Evolutionary conservation across 2,797 vertebrate genomes (phyloP).

Genomic region (Selene dorsalis): DNA sequence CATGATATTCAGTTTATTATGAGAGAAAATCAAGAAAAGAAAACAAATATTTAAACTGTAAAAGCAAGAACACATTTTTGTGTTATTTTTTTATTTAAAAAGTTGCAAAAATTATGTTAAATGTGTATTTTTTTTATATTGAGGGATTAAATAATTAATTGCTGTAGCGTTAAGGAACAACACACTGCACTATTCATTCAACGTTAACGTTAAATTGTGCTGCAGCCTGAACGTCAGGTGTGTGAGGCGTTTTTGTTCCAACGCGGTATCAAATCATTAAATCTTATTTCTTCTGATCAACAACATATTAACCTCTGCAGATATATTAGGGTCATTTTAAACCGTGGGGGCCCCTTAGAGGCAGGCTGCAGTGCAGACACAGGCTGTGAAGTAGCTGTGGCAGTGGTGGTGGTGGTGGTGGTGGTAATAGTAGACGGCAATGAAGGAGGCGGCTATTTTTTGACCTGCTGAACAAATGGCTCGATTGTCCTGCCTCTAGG

Average conservation of each 20-base stretch:
- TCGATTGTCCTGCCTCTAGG: slow-evolving; percentile 77
- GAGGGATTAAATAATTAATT: no score
- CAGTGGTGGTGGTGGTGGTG: slow-evolving; percentile 55
- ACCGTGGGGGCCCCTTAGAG: slow-evolving; percentile 31
- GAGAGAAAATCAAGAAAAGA: not conserved
- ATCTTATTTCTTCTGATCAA: slow-evolving; percentile 39
- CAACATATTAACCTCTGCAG: slow-evolving; percentile 25
- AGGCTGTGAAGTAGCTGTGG: slow-evolving; percentile 45
- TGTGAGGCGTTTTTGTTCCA: slow-evolving; percentile 31
- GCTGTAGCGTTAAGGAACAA: not conserved
- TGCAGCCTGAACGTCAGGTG: slow-evolving; percentile 18
- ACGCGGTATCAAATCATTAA: slow-evolving; percentile 29
- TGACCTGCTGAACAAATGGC: slow-evolving; percentile 76
- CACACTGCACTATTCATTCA: slow-evolving; percentile 34
- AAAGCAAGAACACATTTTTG: not conserved
- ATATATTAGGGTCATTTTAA: slow-evolving; percentile 42
- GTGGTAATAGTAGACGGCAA: slow-evolving; percentile 68
- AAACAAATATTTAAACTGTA: not conserved
- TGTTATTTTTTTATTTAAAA: no score
- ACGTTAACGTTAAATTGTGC: slow-evolving; percentile 30
- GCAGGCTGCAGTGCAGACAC: slow-evolving; percentile 32
- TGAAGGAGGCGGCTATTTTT: slow-evolving; percentile 72
- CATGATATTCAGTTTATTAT: not conserved
- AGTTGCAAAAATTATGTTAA: no score
- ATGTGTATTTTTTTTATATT: no score